Conservation (phyloP, 2,113 vertebrate species). For the Corydoras maculifer region DNA sequence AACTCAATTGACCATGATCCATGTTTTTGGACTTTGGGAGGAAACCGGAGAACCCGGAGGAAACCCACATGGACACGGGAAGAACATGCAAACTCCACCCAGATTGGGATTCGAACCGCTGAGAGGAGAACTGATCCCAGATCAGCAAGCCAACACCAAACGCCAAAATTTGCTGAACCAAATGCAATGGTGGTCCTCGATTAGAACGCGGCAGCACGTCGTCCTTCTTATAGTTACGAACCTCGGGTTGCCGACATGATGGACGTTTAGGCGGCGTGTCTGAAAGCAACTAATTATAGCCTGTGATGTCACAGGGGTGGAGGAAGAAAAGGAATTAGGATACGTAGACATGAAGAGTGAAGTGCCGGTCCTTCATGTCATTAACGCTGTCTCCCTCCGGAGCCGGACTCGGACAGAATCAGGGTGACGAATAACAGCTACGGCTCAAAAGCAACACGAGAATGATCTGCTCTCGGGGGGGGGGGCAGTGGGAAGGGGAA, state of each 20-base stretch:
- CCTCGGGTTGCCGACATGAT: slow-evolving; percentile 24
- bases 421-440: slow-evolving; percentile 35
- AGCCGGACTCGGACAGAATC: slow-evolving; percentile 18
- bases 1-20: too few relatives aligned
- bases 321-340: slow-evolving; percentile 17
- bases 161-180: too few relatives aligned
- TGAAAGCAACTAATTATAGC: slow-evolving; percentile 47
- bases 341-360: slow-evolving; percentile 23
- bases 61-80: too few relatives aligned
- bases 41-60: too few relatives aligned
- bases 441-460: slow-evolving; percentile 17
- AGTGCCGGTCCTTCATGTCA: slow-evolving; percentile 20
- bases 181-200: too few relatives aligned
- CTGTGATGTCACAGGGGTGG: slow-evolving; percentile 1
- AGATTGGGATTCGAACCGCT: too few relatives aligned
- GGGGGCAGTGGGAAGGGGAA: neutral
- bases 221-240: too few relatives aligned
- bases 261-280: slow-evolving; percentile 25
- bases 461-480: slow-evolving; percentile 1
- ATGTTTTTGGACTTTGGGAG: too few relatives aligned
- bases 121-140: too few relatives aligned
- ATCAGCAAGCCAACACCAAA: too few relatives aligned
- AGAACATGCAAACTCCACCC: too few relatives aligned
- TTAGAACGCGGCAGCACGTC: too few relatives aligned
- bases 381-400: slow-evolving; percentile 36